Base-by-base conservation (phyloP, 1,140 invertebrate species). In the Cataglyphis hispanica region DNA sequence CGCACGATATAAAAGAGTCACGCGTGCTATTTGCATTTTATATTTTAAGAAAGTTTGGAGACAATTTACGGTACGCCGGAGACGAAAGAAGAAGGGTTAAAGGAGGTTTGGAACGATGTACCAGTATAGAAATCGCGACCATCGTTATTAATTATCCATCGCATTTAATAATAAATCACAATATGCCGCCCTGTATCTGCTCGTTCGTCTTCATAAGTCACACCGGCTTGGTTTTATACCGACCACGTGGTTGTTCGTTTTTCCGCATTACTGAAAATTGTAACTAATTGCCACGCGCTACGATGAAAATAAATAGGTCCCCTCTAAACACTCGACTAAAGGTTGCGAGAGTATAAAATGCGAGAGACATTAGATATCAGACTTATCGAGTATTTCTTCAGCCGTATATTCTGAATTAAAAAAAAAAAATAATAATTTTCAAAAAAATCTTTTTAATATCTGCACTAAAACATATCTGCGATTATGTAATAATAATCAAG, bases 251-350 rank as follows among this genome's bases (percentile, higher is more conserved):
- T 8, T 40, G 37, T 83, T 60, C 50, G 37, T 83, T 83, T 74
- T 74, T 83, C 27, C 78, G 56, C 67, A 72, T 83, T 83, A 83
- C 78, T 34, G 78, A 74, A 83, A 83, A 83, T 74, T 46, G 53
- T 83, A 58, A 83, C 78, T 83, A 83, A 83, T 83, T 74, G 67
- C 19, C n/a, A 37, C 27, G 53, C 37, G 43, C 53, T 22, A n/a
- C 37, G 78, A 83, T 74, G 78, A 13, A 83, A 83, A 83, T 60
- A 72, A 74, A 72, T 83, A 60, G 78, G 37, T 83, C 25, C 53
- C 43, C 66, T 60, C 53, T 60, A 61, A 72, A 46, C 53, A 58
- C 50, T 74, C 37, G 27, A 37, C 66, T 58, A 7, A 81, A 58
- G 31, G 50, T 70, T 58, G 37, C 78, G 8, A 25, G 37, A 16